A percentile compares a stretch with the other conserved stretches of the same genome.
phyloP scores from a whole-genome alignment of 2,797 vertebrate genomes.

The Tympanoctomys barrerae region DNA sequence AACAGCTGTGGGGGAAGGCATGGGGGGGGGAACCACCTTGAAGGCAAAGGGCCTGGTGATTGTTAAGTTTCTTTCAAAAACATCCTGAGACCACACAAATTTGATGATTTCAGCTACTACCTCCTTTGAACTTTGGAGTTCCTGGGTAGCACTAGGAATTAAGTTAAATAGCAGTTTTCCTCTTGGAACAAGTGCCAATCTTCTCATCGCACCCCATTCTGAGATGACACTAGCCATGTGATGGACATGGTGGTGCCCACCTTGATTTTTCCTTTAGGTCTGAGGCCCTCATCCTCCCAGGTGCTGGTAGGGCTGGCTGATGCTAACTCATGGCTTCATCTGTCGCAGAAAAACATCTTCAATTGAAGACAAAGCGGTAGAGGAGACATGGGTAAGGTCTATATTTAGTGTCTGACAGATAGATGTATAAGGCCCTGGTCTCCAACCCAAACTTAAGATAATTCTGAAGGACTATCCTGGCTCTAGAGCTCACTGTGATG shows the following conservation, averaged over 20 bases:
- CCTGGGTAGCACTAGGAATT: background rate
- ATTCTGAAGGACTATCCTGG: background rate
- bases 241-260: background rate
- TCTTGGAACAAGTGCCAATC: background rate
- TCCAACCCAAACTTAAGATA: background rate
- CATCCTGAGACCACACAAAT: slow-evolving; percentile 68
- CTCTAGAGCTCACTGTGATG: background rate
- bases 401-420: background rate
- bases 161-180: background rate
- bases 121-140: slow-evolving; percentile 48
- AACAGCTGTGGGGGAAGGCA: no score
- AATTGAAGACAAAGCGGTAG: background rate
- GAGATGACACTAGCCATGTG: background rate
- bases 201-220: background rate
- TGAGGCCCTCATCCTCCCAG: background rate
- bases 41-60: slow-evolving; percentile 1
- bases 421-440: background rate
- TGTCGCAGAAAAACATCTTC: background rate
- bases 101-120: background rate
- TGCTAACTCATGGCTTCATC: background rate
- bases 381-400: background rate
- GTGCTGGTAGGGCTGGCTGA: background rate
- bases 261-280: background rate
- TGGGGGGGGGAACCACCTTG: slow-evolving; percentile 10
- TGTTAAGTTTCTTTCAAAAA: slow-evolving; percentile 25